Evolutionary conservation across 2,888 invertebrate genomes (phyloP).

Genomic region (Diaprepes abbreviatus): DNA sequence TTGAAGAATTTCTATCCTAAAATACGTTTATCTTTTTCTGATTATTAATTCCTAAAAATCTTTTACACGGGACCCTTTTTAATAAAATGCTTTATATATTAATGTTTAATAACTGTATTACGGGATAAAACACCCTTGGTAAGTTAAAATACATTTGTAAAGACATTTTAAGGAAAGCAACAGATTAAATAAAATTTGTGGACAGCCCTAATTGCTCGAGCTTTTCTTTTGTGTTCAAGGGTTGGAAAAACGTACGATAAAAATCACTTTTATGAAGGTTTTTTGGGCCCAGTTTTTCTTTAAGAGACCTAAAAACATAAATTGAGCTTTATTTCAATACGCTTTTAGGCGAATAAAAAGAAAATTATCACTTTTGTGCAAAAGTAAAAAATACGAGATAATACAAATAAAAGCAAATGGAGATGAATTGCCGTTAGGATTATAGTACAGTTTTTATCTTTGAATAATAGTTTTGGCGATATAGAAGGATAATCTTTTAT

Average conservation of each 20-base stretch:
- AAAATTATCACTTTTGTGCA: not conserved
- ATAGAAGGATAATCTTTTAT: too few species aligned
- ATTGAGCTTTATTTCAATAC: conserved; percentile 22
- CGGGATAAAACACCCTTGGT: too few species aligned
- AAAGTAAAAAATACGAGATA: not conserved
- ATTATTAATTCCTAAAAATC: too few species aligned
- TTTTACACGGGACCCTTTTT: too few species aligned
- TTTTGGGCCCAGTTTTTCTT: conserved; percentile 3
- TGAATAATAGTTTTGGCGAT: too few species aligned
- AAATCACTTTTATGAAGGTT: conserved; percentile 26
- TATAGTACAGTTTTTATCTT: too few species aligned
- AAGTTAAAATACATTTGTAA: too few species aligned
- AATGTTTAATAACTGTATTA: too few species aligned
- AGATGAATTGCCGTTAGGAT: too few species aligned
- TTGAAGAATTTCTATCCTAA: too few species aligned
- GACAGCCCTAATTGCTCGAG: conserved; percentile 25
- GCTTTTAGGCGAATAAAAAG: not conserved
- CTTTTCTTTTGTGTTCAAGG: conserved; percentile 29
- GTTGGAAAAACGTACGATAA: conserved; percentile 21
- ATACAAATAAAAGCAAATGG: not conserved
- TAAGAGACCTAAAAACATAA: conserved; percentile 8
- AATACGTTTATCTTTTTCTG: too few species aligned
- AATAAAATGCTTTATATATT: too few species aligned
- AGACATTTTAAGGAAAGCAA: conserved; percentile 3
- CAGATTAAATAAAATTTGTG: conserved; percentile 20